Base-by-base conservation (phyloP, 2,888 invertebrate species). In the Troides aeacus region DNA sequence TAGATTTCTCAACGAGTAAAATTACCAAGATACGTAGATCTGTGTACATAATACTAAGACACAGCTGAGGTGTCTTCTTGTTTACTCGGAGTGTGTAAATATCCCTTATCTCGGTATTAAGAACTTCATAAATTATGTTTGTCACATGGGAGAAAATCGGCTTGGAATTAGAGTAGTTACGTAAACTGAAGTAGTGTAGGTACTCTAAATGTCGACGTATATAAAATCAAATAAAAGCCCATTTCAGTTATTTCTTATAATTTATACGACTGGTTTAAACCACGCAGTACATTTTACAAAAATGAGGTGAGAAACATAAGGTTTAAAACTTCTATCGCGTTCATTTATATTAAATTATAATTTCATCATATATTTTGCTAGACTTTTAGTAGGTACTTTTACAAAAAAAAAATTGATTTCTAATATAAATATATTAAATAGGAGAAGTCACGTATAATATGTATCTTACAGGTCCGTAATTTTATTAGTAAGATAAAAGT, bases 101-200 rank as follows among this genome's bases (percentile, higher is more conserved):
- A 91, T 84, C 74, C 83, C 87, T 92, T 92, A 92, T 92, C 92
- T 87, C 73, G 82, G 86, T 87, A 91, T 92, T 91, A 90, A 86
- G 88, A 87, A 90, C 92, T 91, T 90, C 92, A 92, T 92, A 92
- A 92, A 92, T 92, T 89, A 88, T 89, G 92, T 92, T 92, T 92
- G 92, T 92, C 92, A 92, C 80, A 77, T 85, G 83, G 83, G 79
- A 85, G 84, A 84, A 84, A 89, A 87, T 88, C 84, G 81, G 78
- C 79, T 75, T 77, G 74, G 81, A 80, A 83, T 83, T 79, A 83
- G 60, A 75, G 68, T 24, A 23, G 68, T 80, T 81, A 83, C 81
- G 80, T 81, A 84, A 85, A 71, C 70, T 57, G 36, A 64, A 46
- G 70, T 59, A 60, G 64, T 57, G 53, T 58, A 12, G 24, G 58